Evolutionary conservation across 2,888 invertebrate genomes (phyloP).

Genomic region (Eupithecia centaureata): DNA sequence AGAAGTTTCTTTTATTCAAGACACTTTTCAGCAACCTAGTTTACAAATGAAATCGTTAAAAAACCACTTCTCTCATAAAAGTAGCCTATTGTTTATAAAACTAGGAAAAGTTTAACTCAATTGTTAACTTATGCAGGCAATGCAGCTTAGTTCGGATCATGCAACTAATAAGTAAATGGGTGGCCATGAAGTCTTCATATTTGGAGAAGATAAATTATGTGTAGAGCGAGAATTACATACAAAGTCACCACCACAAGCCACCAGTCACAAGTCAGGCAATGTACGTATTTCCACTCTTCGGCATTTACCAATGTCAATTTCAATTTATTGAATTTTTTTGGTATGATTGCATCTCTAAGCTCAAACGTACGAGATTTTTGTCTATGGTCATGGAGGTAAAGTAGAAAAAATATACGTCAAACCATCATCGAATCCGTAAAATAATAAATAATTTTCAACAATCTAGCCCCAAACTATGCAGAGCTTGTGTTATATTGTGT

Average conservation of each 20-base stretch:
- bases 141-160: conserved; percentile 47
- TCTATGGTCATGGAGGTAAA: too few species aligned
- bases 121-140: conserved; percentile 28
- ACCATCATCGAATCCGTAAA: too few species aligned
- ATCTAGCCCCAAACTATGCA: too few species aligned
- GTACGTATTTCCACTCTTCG: too few species aligned
- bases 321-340: too few species aligned
- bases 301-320: too few species aligned
- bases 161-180: conserved; percentile 63
- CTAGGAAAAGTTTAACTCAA: conserved; percentile 29
- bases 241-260: too few species aligned
- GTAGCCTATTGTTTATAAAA: conserved; percentile 23
- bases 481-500: too few species aligned
- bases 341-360: too few species aligned
- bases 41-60: neutral
- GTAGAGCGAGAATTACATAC: neutral
- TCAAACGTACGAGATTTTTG: too few species aligned
- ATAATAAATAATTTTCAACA: too few species aligned
- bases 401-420: too few species aligned
- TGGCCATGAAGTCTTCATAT: conserved; percentile 19
- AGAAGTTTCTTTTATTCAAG: neutral
- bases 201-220: conserved; percentile 4
- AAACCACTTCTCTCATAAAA: neutral
- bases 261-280: neutral
- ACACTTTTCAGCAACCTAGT: neutral